phyloP scores from a whole-genome alignment of 2,113 vertebrate species.

The Alligator mississippiensis region DNA sequence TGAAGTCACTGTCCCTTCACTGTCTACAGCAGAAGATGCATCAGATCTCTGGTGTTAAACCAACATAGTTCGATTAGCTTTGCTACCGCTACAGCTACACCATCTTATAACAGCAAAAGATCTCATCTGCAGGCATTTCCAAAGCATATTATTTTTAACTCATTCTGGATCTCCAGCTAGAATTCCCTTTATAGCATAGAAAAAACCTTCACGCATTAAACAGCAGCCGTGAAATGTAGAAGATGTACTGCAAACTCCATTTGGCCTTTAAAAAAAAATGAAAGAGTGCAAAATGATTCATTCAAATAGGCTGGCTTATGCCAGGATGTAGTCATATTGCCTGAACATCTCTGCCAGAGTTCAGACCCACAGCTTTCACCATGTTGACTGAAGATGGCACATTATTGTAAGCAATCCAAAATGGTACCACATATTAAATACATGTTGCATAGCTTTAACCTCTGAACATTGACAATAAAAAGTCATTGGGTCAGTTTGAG shows the following conservation, averaged over 20 bases:
- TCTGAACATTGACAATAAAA: neutral
- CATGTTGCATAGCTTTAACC: neutral
- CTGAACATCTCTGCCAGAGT: neutral
- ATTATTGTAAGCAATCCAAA: neutral
- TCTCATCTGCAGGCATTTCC: neutral
- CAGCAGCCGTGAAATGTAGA: accelerated
- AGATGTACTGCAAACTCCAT: neutral
- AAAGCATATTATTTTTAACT: neutral
- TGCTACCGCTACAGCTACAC: accelerated
- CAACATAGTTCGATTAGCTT: neutral
- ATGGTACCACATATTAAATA: neutral
- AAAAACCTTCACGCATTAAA: neutral
- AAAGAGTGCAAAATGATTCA: accelerated
- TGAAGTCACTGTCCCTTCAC: neutral
- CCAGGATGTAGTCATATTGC: neutral
- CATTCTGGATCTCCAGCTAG: accelerated
- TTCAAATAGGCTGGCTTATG: neutral
- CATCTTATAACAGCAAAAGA: accelerated
- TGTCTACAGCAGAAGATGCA: neutral
- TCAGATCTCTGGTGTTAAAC: neutral
- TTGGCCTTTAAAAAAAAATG: accelerated
- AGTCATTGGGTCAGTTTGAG: neutral
- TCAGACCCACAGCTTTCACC: neutral
- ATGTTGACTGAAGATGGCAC: neutral
- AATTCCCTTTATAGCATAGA: neutral